Evolutionary conservation across 92 coral and sea anemone genomes (phyloP).

Genomic region (Blastomussa wellsi): DNA sequence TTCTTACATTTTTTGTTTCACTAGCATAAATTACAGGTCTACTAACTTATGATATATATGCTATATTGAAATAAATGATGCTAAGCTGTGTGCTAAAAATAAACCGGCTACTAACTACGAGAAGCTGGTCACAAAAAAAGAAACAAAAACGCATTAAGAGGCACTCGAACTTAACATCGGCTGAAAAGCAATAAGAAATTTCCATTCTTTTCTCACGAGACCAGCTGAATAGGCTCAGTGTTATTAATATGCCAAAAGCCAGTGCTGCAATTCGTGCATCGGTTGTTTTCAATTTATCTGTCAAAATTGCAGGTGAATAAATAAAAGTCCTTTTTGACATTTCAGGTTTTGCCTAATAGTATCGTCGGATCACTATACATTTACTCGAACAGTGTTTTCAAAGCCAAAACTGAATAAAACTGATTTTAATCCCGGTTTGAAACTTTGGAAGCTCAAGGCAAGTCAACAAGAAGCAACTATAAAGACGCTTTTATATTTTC

Average conservation of each 20-base stretch:
- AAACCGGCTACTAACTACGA: background rate
- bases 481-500: too few species aligned
- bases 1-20: too few species aligned
- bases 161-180: background rate
- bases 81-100: background rate
- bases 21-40: background rate
- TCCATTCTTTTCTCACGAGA: background rate
- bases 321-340: background rate
- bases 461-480: too few species aligned
- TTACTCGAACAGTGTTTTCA: background rate
- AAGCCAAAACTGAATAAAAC: background rate
- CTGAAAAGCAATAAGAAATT: background rate
- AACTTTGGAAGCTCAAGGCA: background rate
- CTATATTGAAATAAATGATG: background rate
- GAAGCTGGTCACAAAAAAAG: background rate
- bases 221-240: conserved; percentile 3
- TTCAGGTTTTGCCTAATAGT: background rate
- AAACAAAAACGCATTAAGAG: background rate
- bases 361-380: background rate
- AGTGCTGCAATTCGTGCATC: background rate
- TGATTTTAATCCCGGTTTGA: background rate
- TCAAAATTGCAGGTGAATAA: conserved; percentile 37
- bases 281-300: conserved; percentile 25
- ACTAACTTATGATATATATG: background rate
- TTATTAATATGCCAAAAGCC: background rate